A percentile compares a stretch with the other conserved stretches of the same genome.
Conservation (phyloP, 2,113 vertebrate species). For the Phyllostomus discolor region DNA sequence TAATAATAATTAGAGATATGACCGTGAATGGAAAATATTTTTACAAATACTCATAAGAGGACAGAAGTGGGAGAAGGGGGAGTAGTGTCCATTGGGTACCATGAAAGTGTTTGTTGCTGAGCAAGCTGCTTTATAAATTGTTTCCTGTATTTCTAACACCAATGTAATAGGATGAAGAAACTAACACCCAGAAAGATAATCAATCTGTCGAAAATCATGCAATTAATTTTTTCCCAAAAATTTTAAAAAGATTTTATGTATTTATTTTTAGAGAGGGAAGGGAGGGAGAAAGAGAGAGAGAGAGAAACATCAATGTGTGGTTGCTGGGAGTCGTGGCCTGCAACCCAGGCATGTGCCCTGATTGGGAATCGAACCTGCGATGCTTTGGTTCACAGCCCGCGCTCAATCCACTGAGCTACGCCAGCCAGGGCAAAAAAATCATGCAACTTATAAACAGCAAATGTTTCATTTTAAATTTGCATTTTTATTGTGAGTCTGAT, state of each 20-base stretch:
- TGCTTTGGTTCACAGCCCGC: too few species aligned
- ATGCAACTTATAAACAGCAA: neutral
- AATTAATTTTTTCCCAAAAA: neutral
- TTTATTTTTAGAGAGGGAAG: too few species aligned
- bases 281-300: too few species aligned
- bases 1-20: neutral
- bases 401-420: too few species aligned
- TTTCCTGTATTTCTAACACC: neutral
- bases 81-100: rapidly evolving
- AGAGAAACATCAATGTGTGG: too few species aligned
- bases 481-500: neutral
- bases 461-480: neutral
- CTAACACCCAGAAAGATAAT: neutral
- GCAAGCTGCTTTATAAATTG: neutral
- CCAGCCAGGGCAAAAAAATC: neutral
- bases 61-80: neutral
- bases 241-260: too few species aligned
- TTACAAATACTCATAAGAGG: neutral
- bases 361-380: too few species aligned
- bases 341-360: too few species aligned
- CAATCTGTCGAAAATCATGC: neutral
- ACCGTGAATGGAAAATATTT: neutral
- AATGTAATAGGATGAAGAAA: neutral
- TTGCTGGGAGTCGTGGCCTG: too few species aligned
- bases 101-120: neutral